Percentiles rank a stretch among this genome's conserved stretches.
phyloP scores from a whole-genome alignment of 1,140 invertebrate species.

The Rhyacophila brunnea region DNA sequence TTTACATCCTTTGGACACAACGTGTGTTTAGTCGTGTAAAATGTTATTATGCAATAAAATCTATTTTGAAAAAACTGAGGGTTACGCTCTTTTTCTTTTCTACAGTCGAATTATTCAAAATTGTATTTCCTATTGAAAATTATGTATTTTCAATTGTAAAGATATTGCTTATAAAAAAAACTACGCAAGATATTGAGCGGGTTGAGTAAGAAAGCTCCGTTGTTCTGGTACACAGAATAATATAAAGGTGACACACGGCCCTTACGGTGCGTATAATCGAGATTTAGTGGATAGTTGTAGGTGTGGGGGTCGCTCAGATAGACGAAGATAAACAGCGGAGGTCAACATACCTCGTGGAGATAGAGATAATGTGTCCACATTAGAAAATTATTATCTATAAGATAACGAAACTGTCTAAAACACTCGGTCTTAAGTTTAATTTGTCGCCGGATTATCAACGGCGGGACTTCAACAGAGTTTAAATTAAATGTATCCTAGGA shows the following conservation, averaged over 20 bases:
- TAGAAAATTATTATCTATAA: not conserved
- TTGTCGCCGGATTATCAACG: not conserved
- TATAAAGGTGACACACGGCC: not conserved
- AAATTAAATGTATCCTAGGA: not conserved
- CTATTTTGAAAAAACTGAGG: too few species aligned
- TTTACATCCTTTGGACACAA: too few species aligned
- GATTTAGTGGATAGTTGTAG: conserved; percentile 3
- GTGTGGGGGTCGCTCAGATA: not conserved
- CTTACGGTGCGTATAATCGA: not conserved
- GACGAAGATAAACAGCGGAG: not conserved
- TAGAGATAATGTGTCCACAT: not conserved
- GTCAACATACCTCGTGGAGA: not conserved
- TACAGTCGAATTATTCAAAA: too few species aligned
- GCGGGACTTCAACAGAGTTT: not conserved
- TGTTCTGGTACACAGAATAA: too few species aligned
- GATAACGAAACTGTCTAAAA: not conserved
- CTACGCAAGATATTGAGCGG: too few species aligned
- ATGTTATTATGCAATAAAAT: too few species aligned
- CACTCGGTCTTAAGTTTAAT: not conserved
- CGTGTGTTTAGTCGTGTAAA: too few species aligned
- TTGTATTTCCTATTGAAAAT: too few species aligned
- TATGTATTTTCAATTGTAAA: too few species aligned
- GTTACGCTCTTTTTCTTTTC: not conserved
- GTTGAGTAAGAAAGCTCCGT: not conserved
- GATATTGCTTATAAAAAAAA: too few species aligned